Base-by-base conservation (phyloP, 2,113 vertebrate species). In the Hippocampus mohnikei region DNA sequence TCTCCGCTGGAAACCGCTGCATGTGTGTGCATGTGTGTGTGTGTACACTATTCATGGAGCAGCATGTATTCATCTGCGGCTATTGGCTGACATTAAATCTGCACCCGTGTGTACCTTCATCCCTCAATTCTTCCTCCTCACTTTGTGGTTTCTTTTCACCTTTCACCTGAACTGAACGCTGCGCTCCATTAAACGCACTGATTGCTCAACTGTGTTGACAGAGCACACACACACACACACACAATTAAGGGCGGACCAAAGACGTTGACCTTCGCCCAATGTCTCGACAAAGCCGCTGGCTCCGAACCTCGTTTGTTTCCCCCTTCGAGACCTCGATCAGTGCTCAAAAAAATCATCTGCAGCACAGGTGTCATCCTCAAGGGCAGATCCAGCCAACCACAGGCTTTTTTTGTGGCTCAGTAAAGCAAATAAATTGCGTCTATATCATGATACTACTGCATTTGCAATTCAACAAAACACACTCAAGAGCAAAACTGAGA, bases 231-330 rank as follows among this genome's bases (percentile, higher is more conserved):
- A n/a, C 20, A 70, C 18, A 70, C 18, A 5, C n/a, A 63, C 29
- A 63, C 12, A n/a, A 77, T 18, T 42, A 18, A 67, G 55, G 55
- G 27, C 25, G n/a, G 53, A 46, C 63, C 58, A 71, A 76, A 72
- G 44, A 53, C 5, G 0, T 18, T 3, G 12, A 75, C 50, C 29
- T 71, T 78, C 67, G 60, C 8, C 25, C 71, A 21, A 63, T 8
- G 70, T 42, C 56, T 42, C 20, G 33, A 62, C 46, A 18, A 29
- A 60, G 11, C 21, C 66, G 10, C 18, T 59, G 81, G 81, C 81
- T 77, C 61, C 73, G 75, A 72, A 84, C 83, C 73, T 80, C 58
- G 64, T 84, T 84, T 76, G 59, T 71, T 80, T 76, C 67, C 61
- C 29, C 29, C 29, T 4, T 4, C 69, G 33, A 29, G 11, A 81